A percentile compares a stretch with the other conserved stretches of the same genome.
Conservation (phyloP, 2,888 invertebrate species). For the Cosmopolites sordidus region DNA sequence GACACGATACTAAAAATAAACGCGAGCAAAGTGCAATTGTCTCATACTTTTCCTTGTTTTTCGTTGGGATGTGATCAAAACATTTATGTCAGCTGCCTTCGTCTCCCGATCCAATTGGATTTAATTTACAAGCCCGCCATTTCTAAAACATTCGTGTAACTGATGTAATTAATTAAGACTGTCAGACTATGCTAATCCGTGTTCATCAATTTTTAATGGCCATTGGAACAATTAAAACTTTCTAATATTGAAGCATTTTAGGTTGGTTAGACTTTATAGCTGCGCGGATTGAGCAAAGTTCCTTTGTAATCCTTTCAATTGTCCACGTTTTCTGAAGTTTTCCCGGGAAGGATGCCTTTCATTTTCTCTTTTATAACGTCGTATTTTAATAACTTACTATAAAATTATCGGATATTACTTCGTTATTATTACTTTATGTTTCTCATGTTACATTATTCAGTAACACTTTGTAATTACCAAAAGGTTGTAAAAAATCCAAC, state of each 20-base stretch:
- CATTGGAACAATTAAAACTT: conserved; percentile 42
- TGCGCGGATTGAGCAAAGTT: conserved; percentile 35
- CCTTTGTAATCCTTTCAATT: conserved; percentile 38
- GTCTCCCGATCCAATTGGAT: conserved; percentile 25
- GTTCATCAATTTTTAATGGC: conserved; percentile 42
- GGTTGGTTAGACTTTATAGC: conserved; percentile 32
- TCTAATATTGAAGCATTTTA: conserved; percentile 37
- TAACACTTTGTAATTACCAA: too few species aligned
- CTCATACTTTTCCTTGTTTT: conserved; percentile 13
- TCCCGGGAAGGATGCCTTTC: conserved; percentile 31
- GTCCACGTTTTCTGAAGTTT: conserved; percentile 36
- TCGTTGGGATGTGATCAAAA: conserved; percentile 2
- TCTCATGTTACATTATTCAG: background rate
- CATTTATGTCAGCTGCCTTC: conserved; percentile 4
- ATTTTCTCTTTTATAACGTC: conserved; percentile 22
- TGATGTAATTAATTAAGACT: conserved; percentile 28
- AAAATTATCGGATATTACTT: conserved; percentile 20
- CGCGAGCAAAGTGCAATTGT: conserved; percentile 21
- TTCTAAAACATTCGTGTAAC: conserved; percentile 28
- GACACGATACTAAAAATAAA: conserved; percentile 38
- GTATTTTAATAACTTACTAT: conserved; percentile 20
- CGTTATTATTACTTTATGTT: conserved; percentile 14
- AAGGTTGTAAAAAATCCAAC: too few species aligned
- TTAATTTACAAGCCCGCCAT: conserved; percentile 25
- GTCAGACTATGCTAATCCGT: conserved; percentile 35